Conservation (phyloP, 2,113 vertebrate species). For the Strigops habroptila region DNA sequence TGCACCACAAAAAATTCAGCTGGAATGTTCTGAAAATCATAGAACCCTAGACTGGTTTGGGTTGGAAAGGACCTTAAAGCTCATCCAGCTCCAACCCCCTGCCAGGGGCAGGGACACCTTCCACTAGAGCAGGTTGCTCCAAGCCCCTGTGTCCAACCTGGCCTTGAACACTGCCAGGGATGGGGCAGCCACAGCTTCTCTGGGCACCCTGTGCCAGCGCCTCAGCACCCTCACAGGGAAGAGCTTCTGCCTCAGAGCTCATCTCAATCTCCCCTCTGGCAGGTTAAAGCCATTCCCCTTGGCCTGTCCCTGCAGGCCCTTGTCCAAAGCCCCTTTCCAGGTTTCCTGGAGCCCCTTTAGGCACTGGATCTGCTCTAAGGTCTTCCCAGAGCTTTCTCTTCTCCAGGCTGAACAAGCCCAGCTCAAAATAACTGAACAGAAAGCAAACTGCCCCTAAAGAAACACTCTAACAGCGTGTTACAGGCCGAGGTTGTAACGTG, state of each 20-base stretch:
- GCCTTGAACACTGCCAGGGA: too few relatives aligned
- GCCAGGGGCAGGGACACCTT: accelerated
- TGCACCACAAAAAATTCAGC: background rate
- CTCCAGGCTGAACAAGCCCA: background rate
- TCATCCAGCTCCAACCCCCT: accelerated
- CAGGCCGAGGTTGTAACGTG: background rate
- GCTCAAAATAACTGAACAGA: background rate
- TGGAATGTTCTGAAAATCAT: background rate
- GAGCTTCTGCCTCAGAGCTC: too few relatives aligned
- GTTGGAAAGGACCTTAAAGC: background rate
- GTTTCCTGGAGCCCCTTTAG: background rate
- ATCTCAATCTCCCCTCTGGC: too few relatives aligned
- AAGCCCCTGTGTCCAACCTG: too few relatives aligned
- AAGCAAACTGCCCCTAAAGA: background rate
- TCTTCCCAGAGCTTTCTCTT: background rate
- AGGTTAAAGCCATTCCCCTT: too few relatives aligned
- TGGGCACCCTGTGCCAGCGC: too few relatives aligned
- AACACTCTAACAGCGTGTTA: background rate
- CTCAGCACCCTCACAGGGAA: too few relatives aligned
- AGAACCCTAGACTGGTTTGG: background rate
- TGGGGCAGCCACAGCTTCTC: too few relatives aligned
- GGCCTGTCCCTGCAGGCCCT: too few relatives aligned
- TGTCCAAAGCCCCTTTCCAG: too few relatives aligned
- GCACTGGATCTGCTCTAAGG: background rate
- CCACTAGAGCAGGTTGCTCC: too few relatives aligned